phyloP scores from a whole-genome alignment of 1,140 invertebrate genomes.

The Drosophila pseudoananassae region DNA sequence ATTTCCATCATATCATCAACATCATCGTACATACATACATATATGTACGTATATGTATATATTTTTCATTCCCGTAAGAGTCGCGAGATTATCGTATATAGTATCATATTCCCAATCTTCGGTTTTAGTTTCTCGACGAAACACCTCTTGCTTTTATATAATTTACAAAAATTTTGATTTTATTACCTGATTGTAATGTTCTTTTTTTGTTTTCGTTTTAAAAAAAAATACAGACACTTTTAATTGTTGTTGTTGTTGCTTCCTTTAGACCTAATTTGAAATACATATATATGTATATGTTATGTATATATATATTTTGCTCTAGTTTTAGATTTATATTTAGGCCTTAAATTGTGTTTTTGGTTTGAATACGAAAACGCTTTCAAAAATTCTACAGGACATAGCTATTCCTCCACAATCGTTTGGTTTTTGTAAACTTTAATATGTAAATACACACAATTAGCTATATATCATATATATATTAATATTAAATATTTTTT shows the following conservation, averaged over 20 bases:
- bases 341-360: slow-evolving; percentile 51
- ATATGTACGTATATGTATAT: background rate
- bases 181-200: slow-evolving; percentile 75
- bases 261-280: slow-evolving; percentile 32
- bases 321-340: slow-evolving; percentile 17
- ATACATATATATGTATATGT: slow-evolving; percentile 21
- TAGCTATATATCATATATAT: slow-evolving; percentile 39
- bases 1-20: slow-evolving; percentile 4
- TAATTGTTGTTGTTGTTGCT: slow-evolving; percentile 58
- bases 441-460: slow-evolving; percentile 78
- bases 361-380: slow-evolving; percentile 62
- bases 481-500: slow-evolving; percentile 24
- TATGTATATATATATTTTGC: slow-evolving; percentile 16
- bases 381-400: slow-evolving; percentile 70
- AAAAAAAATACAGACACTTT: slow-evolving; percentile 63
- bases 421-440: slow-evolving; percentile 65
- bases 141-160: slow-evolving; percentile 21
- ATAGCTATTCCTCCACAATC: slow-evolving; percentile 32
- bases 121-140: slow-evolving; percentile 18
- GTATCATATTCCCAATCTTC: slow-evolving; percentile 1
- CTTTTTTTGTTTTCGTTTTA: slow-evolving; percentile 32
- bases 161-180: slow-evolving; percentile 78
- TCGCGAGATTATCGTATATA: slow-evolving; percentile 7
- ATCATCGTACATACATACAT: slow-evolving; percentile 8
- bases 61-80: slow-evolving; percentile 1